A percentile compares a stretch with the other conserved stretches of the same genome.
phyloP scores from a whole-genome alignment of 2,888 invertebrate genomes.

The Leptinotarsa haldemani region DNA sequence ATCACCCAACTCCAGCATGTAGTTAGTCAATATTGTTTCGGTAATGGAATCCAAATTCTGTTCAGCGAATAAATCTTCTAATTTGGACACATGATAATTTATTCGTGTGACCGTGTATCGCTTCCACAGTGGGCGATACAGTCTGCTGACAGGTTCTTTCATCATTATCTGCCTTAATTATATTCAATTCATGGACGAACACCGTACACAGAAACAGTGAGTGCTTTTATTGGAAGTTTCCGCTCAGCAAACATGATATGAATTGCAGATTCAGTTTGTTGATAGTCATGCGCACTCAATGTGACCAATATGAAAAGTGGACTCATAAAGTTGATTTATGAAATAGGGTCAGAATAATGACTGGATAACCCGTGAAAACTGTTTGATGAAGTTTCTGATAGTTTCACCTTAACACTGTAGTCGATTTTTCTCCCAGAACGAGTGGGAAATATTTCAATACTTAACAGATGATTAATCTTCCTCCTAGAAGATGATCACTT shows the following conservation, averaged over 20 bases:
- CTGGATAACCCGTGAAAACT: too few relatives aligned
- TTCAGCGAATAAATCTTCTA: slow-evolving; percentile 7
- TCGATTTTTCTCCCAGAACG: too few relatives aligned
- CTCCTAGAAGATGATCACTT: too few relatives aligned
- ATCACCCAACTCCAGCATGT: background rate
- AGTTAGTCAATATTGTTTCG: slow-evolving; percentile 1
- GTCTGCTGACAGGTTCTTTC: slow-evolving; percentile 7
- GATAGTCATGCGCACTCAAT: too few relatives aligned
- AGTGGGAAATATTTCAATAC: too few relatives aligned
- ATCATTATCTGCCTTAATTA: slow-evolving; percentile 1
- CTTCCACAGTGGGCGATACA: background rate
- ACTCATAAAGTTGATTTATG: too few relatives aligned
- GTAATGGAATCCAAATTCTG: slow-evolving; percentile 15
- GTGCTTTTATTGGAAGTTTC: background rate
- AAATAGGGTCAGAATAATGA: too few relatives aligned
- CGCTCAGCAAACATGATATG: background rate
- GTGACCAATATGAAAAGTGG: too few relatives aligned
- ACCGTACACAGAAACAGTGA: background rate
- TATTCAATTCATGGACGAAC: slow-evolving; percentile 3
- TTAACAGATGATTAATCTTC: too few relatives aligned
- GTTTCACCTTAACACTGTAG: too few relatives aligned
- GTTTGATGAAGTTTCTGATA: too few relatives aligned
- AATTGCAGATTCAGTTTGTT: too few relatives aligned
- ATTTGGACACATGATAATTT: slow-evolving; percentile 39
- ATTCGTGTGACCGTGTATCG: background rate